Percentiles rank a stretch among this genome's conserved stretches.
phyloP scores from a whole-genome alignment of 2,113 vertebrate genomes.

The Callaeas wilsoni region DNA sequence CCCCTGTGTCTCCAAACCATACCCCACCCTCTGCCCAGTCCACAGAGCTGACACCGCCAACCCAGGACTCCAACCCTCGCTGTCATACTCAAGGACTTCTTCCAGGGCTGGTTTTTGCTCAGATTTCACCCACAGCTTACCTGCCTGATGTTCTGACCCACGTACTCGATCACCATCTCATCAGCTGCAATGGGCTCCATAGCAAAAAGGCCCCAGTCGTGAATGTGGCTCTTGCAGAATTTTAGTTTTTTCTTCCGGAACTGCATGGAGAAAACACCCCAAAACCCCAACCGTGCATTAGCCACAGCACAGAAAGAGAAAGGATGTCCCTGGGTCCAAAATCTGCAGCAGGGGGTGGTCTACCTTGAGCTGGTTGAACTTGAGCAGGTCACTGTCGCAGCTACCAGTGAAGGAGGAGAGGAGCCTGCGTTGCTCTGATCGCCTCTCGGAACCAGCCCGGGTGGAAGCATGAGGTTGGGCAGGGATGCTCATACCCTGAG shows the following conservation, averaged over 20 bases:
- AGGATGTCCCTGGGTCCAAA: background rate
- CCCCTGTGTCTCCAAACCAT: background rate
- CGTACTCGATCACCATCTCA: constrained; percentile 98
- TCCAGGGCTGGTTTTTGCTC: background rate
- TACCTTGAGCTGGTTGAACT: constrained; percentile 99
- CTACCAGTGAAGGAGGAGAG: constrained; percentile 91
- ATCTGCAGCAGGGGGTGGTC: background rate
- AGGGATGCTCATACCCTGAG: constrained; percentile 95
- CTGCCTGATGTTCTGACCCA: constrained; percentile 98
- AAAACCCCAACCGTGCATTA: background rate
- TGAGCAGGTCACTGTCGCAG: constrained; percentile 95
- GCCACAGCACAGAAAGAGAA: background rate
- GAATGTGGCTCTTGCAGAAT: constrained; percentile 96
- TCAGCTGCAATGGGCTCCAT: constrained; percentile 97
- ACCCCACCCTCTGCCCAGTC: background rate
- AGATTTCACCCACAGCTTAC: constrained; percentile 56
- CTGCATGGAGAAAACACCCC: constrained; percentile 60
- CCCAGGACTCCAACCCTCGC: background rate
- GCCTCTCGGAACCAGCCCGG: constrained; percentile 90
- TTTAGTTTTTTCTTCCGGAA: constrained; percentile 98
- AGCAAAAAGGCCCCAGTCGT: constrained; percentile 98
- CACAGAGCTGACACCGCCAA: accelerated
- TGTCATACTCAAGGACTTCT: background rate
- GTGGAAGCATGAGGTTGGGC: constrained; percentile 93
- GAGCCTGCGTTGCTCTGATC: constrained; percentile 92